Conservation (phyloP, 2,797 vertebrate species). For the Nannoperca obscura region DNA sequence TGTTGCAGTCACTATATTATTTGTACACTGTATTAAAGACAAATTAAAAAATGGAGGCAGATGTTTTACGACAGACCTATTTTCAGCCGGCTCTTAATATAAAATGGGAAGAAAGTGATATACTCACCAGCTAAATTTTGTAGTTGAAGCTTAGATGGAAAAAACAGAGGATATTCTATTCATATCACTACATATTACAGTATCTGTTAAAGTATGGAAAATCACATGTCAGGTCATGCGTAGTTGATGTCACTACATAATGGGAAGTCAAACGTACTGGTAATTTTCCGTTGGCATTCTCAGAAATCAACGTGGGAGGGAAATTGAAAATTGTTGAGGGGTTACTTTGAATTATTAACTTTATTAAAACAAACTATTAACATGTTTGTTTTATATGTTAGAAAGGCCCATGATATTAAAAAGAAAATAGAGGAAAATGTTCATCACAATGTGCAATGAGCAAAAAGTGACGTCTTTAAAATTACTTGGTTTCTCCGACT, state of each 20-base stretch:
- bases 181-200: neutral
- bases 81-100: neutral
- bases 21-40: neutral
- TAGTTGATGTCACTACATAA: neutral
- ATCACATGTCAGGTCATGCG: neutral
- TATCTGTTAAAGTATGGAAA: slow-evolving; percentile 3
- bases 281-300: slow-evolving; percentile 24
- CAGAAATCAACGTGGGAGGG: neutral
- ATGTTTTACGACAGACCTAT: neutral
- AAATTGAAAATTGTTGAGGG: neutral
- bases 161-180: neutral
- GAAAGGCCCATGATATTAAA: neutral
- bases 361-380: neutral
- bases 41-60: neutral
- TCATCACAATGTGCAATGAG: neutral
- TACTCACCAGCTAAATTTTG: neutral
- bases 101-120: neutral
- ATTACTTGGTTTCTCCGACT: neutral
- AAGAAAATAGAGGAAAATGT: neutral
- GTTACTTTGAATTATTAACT: neutral
- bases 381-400: neutral
- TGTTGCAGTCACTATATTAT: neutral
- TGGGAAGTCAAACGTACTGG: slow-evolving; percentile 5
- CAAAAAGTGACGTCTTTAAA: neutral
- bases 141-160: neutral